A percentile compares a stretch with the other conserved stretches of the same genome.
Evolutionary conservation across 2,113 vertebrate species (phyloP).

Genomic region (Lynx canadensis): DNA sequence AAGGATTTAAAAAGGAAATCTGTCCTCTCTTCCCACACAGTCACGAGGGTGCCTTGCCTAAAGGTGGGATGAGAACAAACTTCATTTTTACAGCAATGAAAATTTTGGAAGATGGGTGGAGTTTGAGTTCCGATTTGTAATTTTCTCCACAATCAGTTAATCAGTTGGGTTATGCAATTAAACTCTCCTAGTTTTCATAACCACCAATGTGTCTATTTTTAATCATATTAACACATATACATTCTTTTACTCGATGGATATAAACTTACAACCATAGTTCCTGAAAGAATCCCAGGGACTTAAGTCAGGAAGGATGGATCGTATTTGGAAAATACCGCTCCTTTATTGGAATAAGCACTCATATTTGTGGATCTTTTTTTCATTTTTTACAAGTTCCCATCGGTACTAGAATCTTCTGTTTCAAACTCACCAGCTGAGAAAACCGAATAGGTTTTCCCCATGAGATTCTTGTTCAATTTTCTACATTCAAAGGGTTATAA

Average conservation of each 20-base stretch:
- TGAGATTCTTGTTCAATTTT: neutral
- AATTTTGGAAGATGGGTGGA: neutral
- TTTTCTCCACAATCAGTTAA: neutral
- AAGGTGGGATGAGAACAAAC: neutral
- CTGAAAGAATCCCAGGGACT: neutral
- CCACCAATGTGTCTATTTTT: neutral
- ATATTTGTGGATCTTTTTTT: neutral
- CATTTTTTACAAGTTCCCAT: neutral
- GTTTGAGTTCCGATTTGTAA: neutral
- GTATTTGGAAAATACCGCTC: neutral
- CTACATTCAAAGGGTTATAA: neutral
- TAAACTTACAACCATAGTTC: neutral
- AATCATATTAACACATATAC: neutral
- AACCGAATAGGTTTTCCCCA: neutral
- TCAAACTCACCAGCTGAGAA: neutral
- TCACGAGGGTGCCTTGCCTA: neutral
- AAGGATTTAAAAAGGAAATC: constrained; percentile 38
- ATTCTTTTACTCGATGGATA: neutral
- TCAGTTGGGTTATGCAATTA: neutral
- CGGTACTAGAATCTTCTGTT: neutral
- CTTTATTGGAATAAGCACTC: neutral
- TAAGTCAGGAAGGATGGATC: neutral
- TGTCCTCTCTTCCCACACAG: neutral
- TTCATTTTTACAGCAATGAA: neutral
- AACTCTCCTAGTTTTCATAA: neutral